Evolutionary conservation across 2,113 vertebrate genomes (phyloP).

Genomic region (Nothobranchius kuhntae): DNA sequence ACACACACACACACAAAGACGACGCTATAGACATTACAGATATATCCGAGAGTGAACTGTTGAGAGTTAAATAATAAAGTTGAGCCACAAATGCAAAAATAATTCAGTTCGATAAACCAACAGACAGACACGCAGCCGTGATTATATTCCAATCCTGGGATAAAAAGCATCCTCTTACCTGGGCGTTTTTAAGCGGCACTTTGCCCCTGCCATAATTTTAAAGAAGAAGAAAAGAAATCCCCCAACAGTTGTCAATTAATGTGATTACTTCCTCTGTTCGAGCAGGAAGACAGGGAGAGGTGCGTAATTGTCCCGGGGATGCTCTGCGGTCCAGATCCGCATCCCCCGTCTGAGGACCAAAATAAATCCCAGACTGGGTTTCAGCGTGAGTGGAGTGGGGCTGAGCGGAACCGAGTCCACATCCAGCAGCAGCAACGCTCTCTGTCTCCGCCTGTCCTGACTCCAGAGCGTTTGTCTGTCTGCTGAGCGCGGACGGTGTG

Average conservation of each 20-base stretch:
- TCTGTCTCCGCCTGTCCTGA: conserved; percentile 30
- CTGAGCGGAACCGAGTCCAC: background rate
- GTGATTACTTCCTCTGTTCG: conserved; percentile 39
- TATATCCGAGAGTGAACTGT: no score
- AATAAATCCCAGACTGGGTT: conserved; percentile 53
- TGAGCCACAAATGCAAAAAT: background rate
- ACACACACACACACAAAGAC: no score
- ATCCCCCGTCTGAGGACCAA: conserved; percentile 45
- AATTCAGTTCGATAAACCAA: background rate
- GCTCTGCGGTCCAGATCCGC: conserved; percentile 56
- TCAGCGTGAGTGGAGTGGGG: conserved; percentile 20
- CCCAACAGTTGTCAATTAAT: conserved; percentile 33
- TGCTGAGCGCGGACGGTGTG: conserved; percentile 12
- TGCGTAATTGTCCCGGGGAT: conserved; percentile 56
- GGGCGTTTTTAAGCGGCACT: conserved; percentile 75
- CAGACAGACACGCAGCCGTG: background rate
- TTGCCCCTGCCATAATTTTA: conserved; percentile 72
- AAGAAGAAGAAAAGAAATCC: conserved; percentile 1
- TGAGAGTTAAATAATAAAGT: background rate
- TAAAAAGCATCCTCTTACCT: conserved; percentile 60
- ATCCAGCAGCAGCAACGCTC: conserved; percentile 15
- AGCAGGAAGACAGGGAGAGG: conserved; percentile 4
- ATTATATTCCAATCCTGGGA: background rate
- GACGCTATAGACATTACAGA: no score
- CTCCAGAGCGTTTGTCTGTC: conserved; percentile 12